Conservation (phyloP, 1,140 invertebrate species). For the Babylonia areolata region DNA sequence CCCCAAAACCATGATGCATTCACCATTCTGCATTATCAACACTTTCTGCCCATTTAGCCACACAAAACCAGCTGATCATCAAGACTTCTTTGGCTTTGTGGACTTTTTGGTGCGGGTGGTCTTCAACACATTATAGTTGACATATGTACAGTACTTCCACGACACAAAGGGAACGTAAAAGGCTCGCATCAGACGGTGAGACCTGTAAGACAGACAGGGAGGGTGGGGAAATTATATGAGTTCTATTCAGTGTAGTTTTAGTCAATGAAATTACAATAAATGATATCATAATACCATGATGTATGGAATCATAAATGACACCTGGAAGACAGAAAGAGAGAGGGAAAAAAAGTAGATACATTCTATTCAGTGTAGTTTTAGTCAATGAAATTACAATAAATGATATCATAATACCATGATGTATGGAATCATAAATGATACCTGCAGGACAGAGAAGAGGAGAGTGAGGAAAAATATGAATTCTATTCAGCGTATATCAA, state of each 20-base stretch:
- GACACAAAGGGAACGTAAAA: constrained; percentile 93
- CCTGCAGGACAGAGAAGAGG: neutral
- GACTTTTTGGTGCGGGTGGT: constrained; percentile 75
- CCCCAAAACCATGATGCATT: no score
- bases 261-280: neutral
- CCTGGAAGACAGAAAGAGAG: neutral
- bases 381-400: no score
- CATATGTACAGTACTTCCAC: constrained; percentile 83
- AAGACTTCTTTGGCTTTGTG: constrained; percentile 26
- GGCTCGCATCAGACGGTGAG: constrained; percentile 87
- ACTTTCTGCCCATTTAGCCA: no score
- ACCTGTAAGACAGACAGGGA: constrained; percentile 76
- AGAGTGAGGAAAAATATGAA: neutral
- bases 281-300: neutral
- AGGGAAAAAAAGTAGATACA: neutral
- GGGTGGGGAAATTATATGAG: neutral
- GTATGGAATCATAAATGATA: neutral
- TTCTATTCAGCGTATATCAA: no score
- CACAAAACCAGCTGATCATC: constrained; percentile 15
- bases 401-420: neutral
- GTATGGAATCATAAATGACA: neutral
- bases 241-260: no score
- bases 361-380: no score
- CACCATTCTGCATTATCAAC: no score
- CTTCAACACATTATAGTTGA: constrained; percentile 88